Percentiles rank a stretch among this genome's conserved stretches.
These are phyloP conservation scores for Drosophila repletoides DNA, from an alignment of 1,140 invertebrate genomes.

Conservation along the genomic window DNA sequence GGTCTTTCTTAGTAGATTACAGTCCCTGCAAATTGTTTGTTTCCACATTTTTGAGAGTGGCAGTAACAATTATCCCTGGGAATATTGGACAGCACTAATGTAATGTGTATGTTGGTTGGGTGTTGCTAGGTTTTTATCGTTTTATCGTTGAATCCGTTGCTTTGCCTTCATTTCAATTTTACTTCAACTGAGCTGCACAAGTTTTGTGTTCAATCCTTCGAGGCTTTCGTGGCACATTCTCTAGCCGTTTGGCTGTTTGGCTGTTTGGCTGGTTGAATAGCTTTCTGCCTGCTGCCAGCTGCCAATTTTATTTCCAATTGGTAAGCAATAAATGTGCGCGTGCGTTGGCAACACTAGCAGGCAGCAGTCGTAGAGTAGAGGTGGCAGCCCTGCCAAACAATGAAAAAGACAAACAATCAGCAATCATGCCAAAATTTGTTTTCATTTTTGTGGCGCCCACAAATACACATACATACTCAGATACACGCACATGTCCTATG, in stretches of 20 bases:
- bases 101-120: neutral
- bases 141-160: constrained; percentile 34
- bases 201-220: too few relatives aligned
- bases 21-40: too few relatives aligned
- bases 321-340: constrained; percentile 78
- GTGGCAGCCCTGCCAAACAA: constrained; percentile 66
- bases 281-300: constrained; percentile 49
- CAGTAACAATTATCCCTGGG: too few relatives aligned
- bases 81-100: too few relatives aligned
- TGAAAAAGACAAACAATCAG: constrained; percentile 81
- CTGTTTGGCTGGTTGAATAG: constrained; percentile 21
- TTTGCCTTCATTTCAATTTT: constrained; percentile 62
- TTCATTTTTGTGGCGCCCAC: constrained; percentile 77
- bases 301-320: constrained; percentile 79
- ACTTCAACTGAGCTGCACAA: constrained; percentile 23
- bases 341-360: constrained; percentile 61
- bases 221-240: neutral
- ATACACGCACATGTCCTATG: constrained; percentile 43
- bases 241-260: neutral
- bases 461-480: constrained; percentile 29
- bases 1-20: too few relatives aligned
- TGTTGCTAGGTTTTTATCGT: constrained; percentile 39
- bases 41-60: too few relatives aligned
- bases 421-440: constrained; percentile 81
- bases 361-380: constrained; percentile 1